Conservation (phyloP, 2,797 vertebrate genomes). For the Hirundo rustica region DNA sequence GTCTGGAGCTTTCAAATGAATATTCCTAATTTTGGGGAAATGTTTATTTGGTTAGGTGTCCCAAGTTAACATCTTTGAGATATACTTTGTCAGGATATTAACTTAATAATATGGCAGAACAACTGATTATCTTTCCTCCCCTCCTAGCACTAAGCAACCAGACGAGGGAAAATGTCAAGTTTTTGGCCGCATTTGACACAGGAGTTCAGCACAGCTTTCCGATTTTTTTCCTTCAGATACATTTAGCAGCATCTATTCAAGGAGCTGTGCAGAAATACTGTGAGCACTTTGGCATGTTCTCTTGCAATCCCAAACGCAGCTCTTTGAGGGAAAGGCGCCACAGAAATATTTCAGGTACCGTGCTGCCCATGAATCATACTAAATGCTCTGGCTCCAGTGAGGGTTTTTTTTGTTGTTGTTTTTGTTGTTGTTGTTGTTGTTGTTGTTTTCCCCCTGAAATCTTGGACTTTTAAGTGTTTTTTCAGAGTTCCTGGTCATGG, state of each 20-base stretch:
- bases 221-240: not conserved
- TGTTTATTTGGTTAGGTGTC: not conserved
- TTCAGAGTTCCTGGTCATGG: not conserved
- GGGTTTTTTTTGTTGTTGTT: not conserved
- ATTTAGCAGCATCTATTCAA: slow-evolving; percentile 34
- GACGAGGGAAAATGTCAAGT: not conserved
- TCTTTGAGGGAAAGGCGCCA: slow-evolving; percentile 12
- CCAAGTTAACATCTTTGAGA: not conserved
- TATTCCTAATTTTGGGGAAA: not conserved
- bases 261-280: slow-evolving; percentile 16
- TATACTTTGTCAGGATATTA: not conserved
- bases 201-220: slow-evolving; percentile 22
- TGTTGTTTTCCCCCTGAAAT: not conserved
- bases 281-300: not conserved
- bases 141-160: not conserved
- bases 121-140: not conserved
- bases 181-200: not conserved
- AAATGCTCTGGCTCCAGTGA: not conserved
- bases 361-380: slow-evolving; percentile 12
- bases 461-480: not conserved
- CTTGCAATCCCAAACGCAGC: not conserved
- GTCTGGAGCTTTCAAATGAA: not conserved
- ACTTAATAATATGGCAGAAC: not conserved
- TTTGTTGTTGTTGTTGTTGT: not conserved
- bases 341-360: slow-evolving; percentile 7